Conservation (phyloP, 2,888 invertebrate genomes). For the Nipponacmea schrenckii region DNA sequence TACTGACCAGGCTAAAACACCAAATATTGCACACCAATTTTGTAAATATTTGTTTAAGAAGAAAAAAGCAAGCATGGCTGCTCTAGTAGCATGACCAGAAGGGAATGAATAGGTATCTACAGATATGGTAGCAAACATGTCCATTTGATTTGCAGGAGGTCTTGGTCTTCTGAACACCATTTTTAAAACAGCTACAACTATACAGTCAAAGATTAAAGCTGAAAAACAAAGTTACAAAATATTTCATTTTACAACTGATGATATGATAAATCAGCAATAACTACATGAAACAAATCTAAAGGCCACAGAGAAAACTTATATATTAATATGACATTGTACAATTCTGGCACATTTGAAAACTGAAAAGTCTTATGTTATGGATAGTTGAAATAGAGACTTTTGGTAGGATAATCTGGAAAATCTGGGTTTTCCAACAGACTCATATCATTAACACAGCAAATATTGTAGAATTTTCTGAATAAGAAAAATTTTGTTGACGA, state of each 20-base stretch:
- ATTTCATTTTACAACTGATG: not conserved
- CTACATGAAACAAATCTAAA: not conserved
- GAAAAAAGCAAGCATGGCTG: slow-evolving; percentile 80
- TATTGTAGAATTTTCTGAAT: no score
- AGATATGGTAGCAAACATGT: slow-evolving; percentile 77
- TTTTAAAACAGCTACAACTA: slow-evolving; percentile 82
- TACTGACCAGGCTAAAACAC: slow-evolving; percentile 77
- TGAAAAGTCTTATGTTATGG: no score
- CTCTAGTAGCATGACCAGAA: slow-evolving; percentile 91
- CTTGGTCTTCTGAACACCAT: slow-evolving; percentile 81
- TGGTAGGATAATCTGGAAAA: no score
- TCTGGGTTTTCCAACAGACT: no score
- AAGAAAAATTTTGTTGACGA: no score
- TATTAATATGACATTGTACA: no score
- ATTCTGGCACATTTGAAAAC: no score
- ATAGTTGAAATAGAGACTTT: no score
- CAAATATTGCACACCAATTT: not conserved
- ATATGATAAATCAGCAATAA: not conserved
- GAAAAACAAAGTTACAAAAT: slow-evolving; percentile 65
- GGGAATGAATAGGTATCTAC: slow-evolving; percentile 89
- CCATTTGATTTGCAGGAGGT: slow-evolving; percentile 77
- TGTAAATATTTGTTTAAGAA: slow-evolving; percentile 67
- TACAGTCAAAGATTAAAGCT: slow-evolving; percentile 85
- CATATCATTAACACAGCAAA: no score
- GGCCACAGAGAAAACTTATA: no score